Conservation (phyloP, 2,797 vertebrate genomes). For the Molossus alvarezi region DNA sequence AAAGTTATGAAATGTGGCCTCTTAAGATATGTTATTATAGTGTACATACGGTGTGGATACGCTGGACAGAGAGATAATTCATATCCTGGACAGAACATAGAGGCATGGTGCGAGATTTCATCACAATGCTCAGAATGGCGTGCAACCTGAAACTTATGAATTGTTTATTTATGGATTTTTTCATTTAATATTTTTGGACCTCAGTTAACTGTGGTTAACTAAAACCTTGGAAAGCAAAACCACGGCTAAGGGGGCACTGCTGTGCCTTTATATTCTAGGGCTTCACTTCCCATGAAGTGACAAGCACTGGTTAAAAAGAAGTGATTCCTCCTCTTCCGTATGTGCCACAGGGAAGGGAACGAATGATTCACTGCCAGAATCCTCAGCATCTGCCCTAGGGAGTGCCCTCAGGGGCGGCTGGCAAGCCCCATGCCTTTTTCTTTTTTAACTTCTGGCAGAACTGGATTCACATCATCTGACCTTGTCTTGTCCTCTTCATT, state of each 20-base stretch:
- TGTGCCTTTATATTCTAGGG: slow-evolving; percentile 13
- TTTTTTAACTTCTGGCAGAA: slow-evolving; percentile 20
- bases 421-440: neutral
- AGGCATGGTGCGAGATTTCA: neutral
- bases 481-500: neutral
- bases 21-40: neutral
- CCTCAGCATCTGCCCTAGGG: neutral
- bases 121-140: neutral
- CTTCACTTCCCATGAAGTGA: neutral
- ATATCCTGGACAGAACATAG: neutral
- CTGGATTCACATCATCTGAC: neutral
- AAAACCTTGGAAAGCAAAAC: neutral
- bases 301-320: slow-evolving; percentile 8
- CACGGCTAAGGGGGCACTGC: no score
- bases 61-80: neutral
- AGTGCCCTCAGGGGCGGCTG: neutral
- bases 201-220: neutral
- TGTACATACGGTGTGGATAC: neutral
- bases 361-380: neutral
- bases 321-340: neutral
- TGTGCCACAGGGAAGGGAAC: neutral
- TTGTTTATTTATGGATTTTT: neutral
- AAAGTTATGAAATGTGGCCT: neutral
- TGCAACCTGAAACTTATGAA: neutral
- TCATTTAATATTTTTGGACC: neutral